Evolutionary conservation across 1,140 invertebrate genomes (phyloP).

Genomic region (Drosophila persimilis): DNA sequence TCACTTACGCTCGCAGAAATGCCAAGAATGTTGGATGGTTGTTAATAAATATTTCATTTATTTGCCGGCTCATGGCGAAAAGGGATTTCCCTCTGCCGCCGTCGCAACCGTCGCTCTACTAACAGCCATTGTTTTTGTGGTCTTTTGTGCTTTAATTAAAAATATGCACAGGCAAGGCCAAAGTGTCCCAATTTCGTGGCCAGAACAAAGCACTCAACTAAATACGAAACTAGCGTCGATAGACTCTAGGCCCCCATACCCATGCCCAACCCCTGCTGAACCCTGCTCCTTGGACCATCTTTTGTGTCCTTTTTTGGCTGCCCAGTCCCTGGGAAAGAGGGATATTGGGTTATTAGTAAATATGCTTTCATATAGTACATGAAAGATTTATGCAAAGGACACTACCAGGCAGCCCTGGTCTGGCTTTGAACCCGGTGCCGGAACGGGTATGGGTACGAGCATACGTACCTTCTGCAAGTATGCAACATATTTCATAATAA

Average conservation of each 20-base stretch:
- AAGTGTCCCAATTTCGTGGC: conserved; percentile 52
- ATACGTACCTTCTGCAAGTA: conserved; percentile 28
- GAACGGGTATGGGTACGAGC: neutral
- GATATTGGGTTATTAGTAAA: conserved; percentile 80
- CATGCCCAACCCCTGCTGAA: neutral
- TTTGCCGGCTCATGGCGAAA: conserved; percentile 56
- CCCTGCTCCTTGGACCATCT: conserved; percentile 2
- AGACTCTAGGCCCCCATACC: conserved; percentile 21
- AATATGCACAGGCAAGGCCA: conserved; percentile 72
- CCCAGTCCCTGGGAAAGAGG: conserved; percentile 52
- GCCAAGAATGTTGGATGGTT: conserved; percentile 72
- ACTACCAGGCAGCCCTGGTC: conserved; percentile 27
- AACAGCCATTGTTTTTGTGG: conserved; percentile 63
- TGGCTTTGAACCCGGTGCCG: conserved; percentile 19
- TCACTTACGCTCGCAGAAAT: conserved; percentile 69
- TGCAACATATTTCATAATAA: conserved; percentile 77
- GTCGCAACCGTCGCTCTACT: neutral
- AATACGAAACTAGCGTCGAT: conserved; percentile 67
- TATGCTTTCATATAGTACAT: conserved; percentile 73
- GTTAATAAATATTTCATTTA: conserved; percentile 81
- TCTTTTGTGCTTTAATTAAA: conserved; percentile 78
- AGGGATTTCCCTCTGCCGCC: conserved; percentile 34
- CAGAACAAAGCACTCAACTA: conserved; percentile 73
- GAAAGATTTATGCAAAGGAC: conserved; percentile 73
- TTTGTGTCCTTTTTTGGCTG: conserved; percentile 56